Evolutionary conservation across 2,113 vertebrate genomes (phyloP), one percentile per base, ranked within the genome.

Genomic region (Rhinogobius similis): DNA sequence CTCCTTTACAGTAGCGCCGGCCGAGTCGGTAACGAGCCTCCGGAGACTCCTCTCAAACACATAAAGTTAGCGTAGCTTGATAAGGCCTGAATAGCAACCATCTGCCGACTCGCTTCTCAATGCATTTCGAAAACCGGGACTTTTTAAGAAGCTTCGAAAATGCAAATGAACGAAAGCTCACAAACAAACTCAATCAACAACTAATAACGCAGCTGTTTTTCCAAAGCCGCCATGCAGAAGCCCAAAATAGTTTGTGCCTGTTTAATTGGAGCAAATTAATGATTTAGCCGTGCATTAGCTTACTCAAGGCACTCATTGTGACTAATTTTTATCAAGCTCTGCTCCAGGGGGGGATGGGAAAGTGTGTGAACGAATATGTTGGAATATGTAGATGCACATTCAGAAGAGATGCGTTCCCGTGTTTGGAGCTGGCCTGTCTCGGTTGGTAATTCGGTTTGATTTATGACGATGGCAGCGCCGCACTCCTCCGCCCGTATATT

Each of bases 141-240:
- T 68, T 38, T 77, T 59, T 71, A 70, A 80, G 68, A 68, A 78
- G 85, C 76, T 80, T 86, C 44, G 71, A 84, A 89, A 81, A 91
- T 87, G 86, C 81, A 86, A 89, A 89, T 88, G 74, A 87, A 78
- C 59, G 53, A 71, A 61, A 70, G 77, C 85, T 78, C 84, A 83
- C 88, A 86, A 85, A 87, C 86, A 90, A 87, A 89, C 84, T 87
- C 85, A 87, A 88, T 91, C 88, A 87, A 83, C 85, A 86, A 82
- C 83, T 85, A 89, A 87, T 87, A 88, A 85, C 68, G 56, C 88
- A 91, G 86, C 84, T 88, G 89, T 89, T 88, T 87, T 55, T 26
- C 27, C 68, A 77, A 72, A 83, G 76, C 78, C 62, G 23, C 76
- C 75, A 59, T 62, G 11, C 66, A 66, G 7, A 10, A 73, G 85